Base-by-base conservation (phyloP, 2,113 vertebrate genomes). In the Balaeniceps rex region DNA sequence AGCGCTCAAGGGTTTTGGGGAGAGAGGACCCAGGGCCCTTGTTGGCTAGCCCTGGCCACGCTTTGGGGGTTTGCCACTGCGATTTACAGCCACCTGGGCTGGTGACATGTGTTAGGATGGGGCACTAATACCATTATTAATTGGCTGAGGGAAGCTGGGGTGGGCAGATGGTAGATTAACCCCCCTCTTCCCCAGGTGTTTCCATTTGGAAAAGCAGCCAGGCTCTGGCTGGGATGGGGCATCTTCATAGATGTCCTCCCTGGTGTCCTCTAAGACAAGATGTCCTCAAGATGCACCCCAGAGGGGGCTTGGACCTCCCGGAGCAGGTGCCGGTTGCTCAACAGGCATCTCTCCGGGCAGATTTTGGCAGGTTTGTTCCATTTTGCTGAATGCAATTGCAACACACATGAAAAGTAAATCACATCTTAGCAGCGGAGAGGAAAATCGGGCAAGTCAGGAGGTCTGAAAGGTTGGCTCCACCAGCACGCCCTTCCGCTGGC, bases 321-420 rank as follows among this genome's bases (percentile, higher is more conserved):
- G 22, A 76, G 33, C 12, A 34, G 14, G 38, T 47, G 44, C 57
- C 6, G 1, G 64, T 92, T 0, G 0, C n/a, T 52, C 23, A 2
- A 11, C 1, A 13, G 57, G 33, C 26, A 23, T 49, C 65, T 29
- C 38, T 84, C 33, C 2, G 4, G 79, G 79, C 47, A 52, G 47
- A 40, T 90, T 91, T 81, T 68, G 11, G 3, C 29, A 40, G 46
- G 31, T 87, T 72, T 49, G 21, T 89, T 83, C 25, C 14, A 5
- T 80, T 90, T 83, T 71, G 29, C 47, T 3, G 6, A 76, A 10
- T 2, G 12, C 38, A 72, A 5, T 42, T 36, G 40, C 90, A 60
- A 8, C 19, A 74, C 16, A 38, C 8, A 0, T 0, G 0, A 55
- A 36, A 76, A 58, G 38, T 58, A 80, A 85, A 55, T 60, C 0